Evolutionary conservation across 2,797 vertebrate species (phyloP), one percentile per base, ranked within the genome.

Genomic region (Scarus forsteni): DNA sequence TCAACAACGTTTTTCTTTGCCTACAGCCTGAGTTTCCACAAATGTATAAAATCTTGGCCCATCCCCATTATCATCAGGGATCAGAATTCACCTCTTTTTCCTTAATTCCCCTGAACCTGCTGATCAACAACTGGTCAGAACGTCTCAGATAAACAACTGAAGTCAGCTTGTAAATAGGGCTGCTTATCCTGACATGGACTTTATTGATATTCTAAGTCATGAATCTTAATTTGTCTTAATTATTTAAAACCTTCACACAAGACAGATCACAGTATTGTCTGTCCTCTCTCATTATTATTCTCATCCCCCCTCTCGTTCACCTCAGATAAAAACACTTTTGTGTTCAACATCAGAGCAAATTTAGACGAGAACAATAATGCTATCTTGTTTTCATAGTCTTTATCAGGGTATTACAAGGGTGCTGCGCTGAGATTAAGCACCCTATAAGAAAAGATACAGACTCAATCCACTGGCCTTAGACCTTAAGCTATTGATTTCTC

Each of bases 371-470:
- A 38, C 52, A 40, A 63, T 46, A 73, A 46, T 15, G 10, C 12
- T 14, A 14, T 66, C 12, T 60, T 62, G 42, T 67, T 62, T 66
- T 65, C 63, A 39, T 61, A 15, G 55, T 63, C 46, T 60, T 55
- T 51, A 66, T 48, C 48, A 60, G 39, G n/a, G 51, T 49, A 67
- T 78, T 54, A 10, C 8, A 54, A 50, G 72, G 71, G 49, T 64
- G 48, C 62, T 61, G 66, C 73, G 74, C 54, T 75, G 61, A 62
- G 69, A 85, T 84, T 52, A 84, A 78, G 78, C 63, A 44, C 14
- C 15, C 75, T 73, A 60, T 53, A 70, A 73, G 81, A 70, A 69
- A 82, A 80, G 65, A 87, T 85, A 70, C 75, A 86, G 85, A 85
- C 88, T 81, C 83, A 87, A 83, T 87, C 80, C 16, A 62, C 42